Conservation (phyloP, 2,888 invertebrate species). For the Ramazzottius varieornatus region DNA sequence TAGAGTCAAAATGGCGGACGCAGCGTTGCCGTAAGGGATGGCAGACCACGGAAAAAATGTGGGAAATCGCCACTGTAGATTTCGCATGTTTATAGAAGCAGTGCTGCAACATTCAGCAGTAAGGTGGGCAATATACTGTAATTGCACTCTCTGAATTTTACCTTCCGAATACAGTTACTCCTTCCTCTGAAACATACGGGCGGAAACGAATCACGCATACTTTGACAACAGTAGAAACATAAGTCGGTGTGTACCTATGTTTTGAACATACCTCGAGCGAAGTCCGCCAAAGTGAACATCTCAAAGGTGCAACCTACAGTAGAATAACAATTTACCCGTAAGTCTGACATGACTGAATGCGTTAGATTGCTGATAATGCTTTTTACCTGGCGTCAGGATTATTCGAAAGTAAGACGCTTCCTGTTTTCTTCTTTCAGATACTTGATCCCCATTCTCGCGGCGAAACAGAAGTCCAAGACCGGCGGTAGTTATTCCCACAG, state of each 20-base stretch:
- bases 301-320: neutral
- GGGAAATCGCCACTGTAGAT: neutral
- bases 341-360: no score
- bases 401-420: no score
- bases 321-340: neutral
- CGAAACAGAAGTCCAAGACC: neutral
- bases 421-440: no score
- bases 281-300: neutral
- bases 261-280: neutral
- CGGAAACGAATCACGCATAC: no score
- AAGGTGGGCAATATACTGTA: no score
- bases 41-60: neutral
- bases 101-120: neutral
- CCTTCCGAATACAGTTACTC: neutral
- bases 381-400: neutral
- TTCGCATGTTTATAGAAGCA: neutral
- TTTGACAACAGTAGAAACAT: no score
- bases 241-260: no score
- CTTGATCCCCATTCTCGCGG: neutral
- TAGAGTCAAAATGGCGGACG: neutral
- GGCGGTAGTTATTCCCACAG: neutral
- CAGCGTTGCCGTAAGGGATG: neutral
- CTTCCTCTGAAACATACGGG: no score
- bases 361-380: no score
- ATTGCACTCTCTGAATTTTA: neutral